Conservation (phyloP, 2,113 vertebrate genomes). For the Stigmatopora nigra region DNA sequence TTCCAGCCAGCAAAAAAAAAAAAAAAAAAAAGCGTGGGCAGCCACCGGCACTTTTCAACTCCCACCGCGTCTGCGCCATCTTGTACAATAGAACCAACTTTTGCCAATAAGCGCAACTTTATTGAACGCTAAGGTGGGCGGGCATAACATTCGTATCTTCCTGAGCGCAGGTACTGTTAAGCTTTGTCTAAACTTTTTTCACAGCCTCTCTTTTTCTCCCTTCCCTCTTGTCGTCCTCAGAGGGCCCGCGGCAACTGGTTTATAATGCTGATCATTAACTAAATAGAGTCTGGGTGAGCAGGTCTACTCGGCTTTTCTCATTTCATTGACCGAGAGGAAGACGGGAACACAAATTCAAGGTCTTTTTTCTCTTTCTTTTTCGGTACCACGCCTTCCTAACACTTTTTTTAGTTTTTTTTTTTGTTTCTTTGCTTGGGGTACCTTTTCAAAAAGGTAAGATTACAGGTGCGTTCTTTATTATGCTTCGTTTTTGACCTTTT, state of each 20-base stretch:
- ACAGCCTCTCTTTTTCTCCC: conserved; percentile 49
- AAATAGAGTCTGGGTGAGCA: conserved; percentile 80
- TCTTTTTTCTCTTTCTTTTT: conserved; percentile 48
- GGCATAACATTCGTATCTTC: conserved; percentile 12
- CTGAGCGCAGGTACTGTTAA: conserved; percentile 40
- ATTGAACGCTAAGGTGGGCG: conserved; percentile 11
- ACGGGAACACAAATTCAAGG: conserved; percentile 66
- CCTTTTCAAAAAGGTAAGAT: conserved; percentile 76
- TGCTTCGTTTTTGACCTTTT: conserved; percentile 40
- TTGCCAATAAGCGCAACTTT: conserved; percentile 14
- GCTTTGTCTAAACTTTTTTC: conserved; percentile 59
- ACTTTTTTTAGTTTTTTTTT: conserved; percentile 58
- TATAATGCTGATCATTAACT: conserved; percentile 90
- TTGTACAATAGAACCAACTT: conserved; percentile 48
- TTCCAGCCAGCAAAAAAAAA: conserved; percentile 42
- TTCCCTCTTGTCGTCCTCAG: conserved; percentile 67
- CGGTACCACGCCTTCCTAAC: conserved; percentile 38
- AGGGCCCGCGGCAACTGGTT: conserved; percentile 74
- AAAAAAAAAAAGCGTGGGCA: conserved; percentile 49
- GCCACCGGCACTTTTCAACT: conserved; percentile 47
- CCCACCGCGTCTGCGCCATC: conserved; percentile 42
- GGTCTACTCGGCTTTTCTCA: conserved; percentile 76
- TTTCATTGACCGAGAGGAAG: conserved; percentile 74
- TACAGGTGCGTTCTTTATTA: conserved; percentile 66
- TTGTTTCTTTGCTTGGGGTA: conserved; percentile 66